Evolutionary conservation across 2,797 vertebrate genomes (phyloP).

Genomic region (Pygocentrus nattereri): DNA sequence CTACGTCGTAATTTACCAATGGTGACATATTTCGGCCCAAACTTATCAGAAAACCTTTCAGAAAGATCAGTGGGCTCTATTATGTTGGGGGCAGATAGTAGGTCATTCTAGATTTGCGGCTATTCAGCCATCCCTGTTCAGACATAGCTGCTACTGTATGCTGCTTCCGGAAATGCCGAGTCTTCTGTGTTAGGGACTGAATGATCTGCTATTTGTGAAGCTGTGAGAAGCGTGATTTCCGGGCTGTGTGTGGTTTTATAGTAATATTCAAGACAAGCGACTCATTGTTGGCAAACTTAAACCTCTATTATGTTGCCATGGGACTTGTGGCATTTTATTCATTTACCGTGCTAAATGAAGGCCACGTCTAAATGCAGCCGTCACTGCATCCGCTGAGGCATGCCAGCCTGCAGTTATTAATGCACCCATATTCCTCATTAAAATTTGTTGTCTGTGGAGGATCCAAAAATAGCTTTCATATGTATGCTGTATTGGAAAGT

Average conservation of each 20-base stretch:
- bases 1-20: background rate
- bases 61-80: conserved; percentile 12
- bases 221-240: conserved; percentile 28
- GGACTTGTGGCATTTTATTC: conserved; percentile 44
- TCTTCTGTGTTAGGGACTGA: conserved; percentile 26
- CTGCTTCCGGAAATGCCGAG: conserved; percentile 37
- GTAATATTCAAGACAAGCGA: conserved; percentile 58
- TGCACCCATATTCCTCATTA: conserved; percentile 51
- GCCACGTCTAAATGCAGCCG: conserved; percentile 50
- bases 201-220: conserved; percentile 50
- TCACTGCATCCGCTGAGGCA: conserved; percentile 44
- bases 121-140: conserved; percentile 32
- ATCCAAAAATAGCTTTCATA: conserved; percentile 50
- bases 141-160: conserved; percentile 29
- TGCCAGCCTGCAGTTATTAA: conserved; percentile 40
- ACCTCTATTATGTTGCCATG: conserved; percentile 51
- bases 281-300: conserved; percentile 61
- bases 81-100: conserved; percentile 18
- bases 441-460: conserved; percentile 46
- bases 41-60: conserved; percentile 7
- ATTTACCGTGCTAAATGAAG: conserved; percentile 51
- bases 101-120: conserved; percentile 25
- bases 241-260: conserved; percentile 53
- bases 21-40: conserved; percentile 27
- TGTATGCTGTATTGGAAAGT: conserved; percentile 30